Evolutionary conservation across 2,797 vertebrate species (phyloP).

Genomic region (Lepilemur septentrionalis): DNA sequence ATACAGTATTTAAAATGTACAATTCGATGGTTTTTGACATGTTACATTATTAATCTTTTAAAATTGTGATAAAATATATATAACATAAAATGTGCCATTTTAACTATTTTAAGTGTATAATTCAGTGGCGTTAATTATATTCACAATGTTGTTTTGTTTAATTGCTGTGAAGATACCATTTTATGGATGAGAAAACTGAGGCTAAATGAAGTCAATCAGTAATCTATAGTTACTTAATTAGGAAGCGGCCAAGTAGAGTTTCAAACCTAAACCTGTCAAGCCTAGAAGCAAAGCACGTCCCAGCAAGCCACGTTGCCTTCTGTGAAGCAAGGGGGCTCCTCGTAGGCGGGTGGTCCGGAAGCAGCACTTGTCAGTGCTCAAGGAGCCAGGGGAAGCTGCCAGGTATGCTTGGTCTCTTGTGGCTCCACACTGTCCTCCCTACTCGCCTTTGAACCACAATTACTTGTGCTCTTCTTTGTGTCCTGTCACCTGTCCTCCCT

Average conservation of each 20-base stretch:
- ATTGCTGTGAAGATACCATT: neutral
- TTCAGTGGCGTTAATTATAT: neutral
- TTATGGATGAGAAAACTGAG: neutral
- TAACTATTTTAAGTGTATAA: neutral
- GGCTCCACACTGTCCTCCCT: neutral
- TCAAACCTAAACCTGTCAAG: neutral
- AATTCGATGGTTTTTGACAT: neutral
- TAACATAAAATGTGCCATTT: neutral
- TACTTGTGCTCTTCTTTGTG: neutral
- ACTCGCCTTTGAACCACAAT: neutral
- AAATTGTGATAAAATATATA: neutral
- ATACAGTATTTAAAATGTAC: neutral
- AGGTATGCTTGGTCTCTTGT: neutral
- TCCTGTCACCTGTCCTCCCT: neutral
- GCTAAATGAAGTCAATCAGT: neutral
- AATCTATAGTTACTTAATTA: neutral
- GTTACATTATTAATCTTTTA: neutral
- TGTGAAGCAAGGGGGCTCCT: neutral
- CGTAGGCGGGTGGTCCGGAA: neutral
- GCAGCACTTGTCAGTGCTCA: rapidly evolving
- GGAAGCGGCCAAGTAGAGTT: neutral
- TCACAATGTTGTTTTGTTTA: neutral
- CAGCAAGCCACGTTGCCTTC: neutral
- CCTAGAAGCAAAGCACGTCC: neutral
- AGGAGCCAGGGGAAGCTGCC: neutral